Percentiles rank a stretch among this genome's conserved stretches.
Conservation (phyloP, 2,888 invertebrate species). For the Stenotaenia linearis region DNA sequence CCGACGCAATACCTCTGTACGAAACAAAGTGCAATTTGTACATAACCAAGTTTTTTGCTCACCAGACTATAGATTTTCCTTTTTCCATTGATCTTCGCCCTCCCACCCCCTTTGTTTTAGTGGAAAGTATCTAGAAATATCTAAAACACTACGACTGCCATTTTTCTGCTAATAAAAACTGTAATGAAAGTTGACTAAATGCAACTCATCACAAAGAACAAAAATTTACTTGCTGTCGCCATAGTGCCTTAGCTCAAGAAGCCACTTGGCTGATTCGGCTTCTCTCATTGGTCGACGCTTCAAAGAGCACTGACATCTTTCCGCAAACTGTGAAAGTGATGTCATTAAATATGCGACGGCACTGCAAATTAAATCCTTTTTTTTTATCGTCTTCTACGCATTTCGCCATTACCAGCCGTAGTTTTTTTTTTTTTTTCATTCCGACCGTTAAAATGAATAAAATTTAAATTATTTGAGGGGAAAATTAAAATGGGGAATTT, state of each 20-base stretch:
- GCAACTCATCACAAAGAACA: not conserved
- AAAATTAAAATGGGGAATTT: too few relatives aligned
- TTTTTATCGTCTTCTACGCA: too few relatives aligned
- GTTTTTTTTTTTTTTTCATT: too few relatives aligned
- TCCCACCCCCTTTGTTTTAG: slow-evolving; percentile 4
- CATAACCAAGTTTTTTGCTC: not conserved
- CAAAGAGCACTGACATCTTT: not conserved
- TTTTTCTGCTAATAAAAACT: not conserved
- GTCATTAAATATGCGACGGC: not conserved
- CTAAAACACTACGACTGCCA: not conserved
- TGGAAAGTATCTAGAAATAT: not conserved
- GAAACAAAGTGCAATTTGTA: not conserved
- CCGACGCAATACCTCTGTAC: not conserved
- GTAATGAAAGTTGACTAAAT: not conserved
- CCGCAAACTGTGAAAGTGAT: not conserved
- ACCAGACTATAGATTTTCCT: not conserved
- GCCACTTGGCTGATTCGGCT: not conserved
- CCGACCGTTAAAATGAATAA: too few relatives aligned
- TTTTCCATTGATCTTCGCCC: not conserved
- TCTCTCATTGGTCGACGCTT: not conserved
- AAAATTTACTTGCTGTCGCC: not conserved
- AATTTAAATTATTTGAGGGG: too few relatives aligned
- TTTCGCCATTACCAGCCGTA: too few relatives aligned
- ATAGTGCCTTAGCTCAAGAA: not conserved
- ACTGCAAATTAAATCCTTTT: too few relatives aligned